A percentile compares a stretch with the other conserved stretches of the same genome.
Conservation (phyloP, 2,797 vertebrate species). For the Telmatherina bonti region DNA sequence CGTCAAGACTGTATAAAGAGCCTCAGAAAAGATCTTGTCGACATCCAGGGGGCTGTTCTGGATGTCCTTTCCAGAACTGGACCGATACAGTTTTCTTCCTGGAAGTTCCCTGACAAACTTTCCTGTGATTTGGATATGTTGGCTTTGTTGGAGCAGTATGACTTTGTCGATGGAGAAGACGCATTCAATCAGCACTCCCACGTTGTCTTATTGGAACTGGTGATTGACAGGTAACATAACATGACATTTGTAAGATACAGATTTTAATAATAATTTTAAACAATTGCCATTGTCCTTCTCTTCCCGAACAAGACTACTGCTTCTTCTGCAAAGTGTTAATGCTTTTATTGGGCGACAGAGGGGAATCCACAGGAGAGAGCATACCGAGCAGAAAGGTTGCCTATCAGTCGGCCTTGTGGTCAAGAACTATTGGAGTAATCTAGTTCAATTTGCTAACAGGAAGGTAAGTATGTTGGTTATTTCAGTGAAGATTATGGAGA, state of each 20-base stretch:
- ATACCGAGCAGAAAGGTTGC: conserved; percentile 55
- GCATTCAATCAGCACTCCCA: conserved; percentile 92
- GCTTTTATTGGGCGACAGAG: conserved; percentile 79
- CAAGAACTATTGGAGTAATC: conserved; percentile 88
- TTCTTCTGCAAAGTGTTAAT: conserved; percentile 92
- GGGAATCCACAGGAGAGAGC: conserved; percentile 47
- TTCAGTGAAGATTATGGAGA: background rate
- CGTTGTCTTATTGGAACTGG: conserved; percentile 88
- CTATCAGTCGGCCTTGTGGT: conserved; percentile 90
- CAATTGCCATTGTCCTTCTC: background rate
- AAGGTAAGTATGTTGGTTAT: conserved; percentile 44
- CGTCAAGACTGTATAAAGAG: conserved; percentile 88
- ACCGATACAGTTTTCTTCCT: conserved; percentile 86
- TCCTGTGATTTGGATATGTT: conserved; percentile 90
- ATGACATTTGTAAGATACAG: background rate
- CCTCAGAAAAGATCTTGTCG: conserved; percentile 87
- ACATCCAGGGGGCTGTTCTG: conserved; percentile 88
- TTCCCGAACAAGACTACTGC: conserved; percentile 83
- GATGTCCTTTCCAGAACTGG: conserved; percentile 90
- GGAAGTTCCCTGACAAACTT: conserved; percentile 93
- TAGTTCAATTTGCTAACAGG: conserved; percentile 77
- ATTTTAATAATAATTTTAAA: background rate
- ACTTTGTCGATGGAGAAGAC: conserved; percentile 85
- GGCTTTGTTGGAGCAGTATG: conserved; percentile 88
- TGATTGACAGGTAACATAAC: conserved; percentile 89